These are phyloP conservation scores for Alligator mississippiensis DNA, from an alignment of 2,113 vertebrate species.

Conservation along the genomic window DNA sequence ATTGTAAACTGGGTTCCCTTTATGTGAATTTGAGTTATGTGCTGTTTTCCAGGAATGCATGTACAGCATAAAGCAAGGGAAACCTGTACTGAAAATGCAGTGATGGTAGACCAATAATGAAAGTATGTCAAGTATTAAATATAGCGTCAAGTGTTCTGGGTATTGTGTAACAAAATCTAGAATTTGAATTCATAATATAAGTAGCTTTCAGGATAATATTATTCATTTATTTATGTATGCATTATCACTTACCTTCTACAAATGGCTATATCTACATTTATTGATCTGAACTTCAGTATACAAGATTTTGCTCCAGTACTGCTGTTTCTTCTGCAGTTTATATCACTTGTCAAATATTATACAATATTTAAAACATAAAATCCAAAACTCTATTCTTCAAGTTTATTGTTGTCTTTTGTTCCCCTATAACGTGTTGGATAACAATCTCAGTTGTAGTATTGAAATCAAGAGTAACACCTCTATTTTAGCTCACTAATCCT, in stretches of 20 bases:
- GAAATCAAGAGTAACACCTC: background rate
- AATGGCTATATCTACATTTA: rapidly evolving
- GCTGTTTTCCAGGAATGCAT: no score
- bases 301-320: background rate
- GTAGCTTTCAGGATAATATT: background rate
- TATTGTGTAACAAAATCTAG: background rate
- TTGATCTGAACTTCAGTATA: background rate
- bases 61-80: no score
- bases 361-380: background rate
- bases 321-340: background rate
- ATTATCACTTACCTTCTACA: background rate
- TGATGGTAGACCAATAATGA: background rate
- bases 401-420: no score
- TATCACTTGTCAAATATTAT: background rate
- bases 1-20: no score
- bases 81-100: background rate
- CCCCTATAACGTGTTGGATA: background rate
- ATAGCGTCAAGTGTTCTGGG: background rate
- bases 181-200: background rate
- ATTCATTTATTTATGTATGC: rapidly evolving
- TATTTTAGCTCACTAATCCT: background rate
- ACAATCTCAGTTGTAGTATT: background rate
- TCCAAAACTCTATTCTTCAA: background rate
- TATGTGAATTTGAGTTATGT: no score
- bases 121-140: background rate